Evolutionary conservation across 2,888 invertebrate species (phyloP), one percentile per base, ranked within the genome.

Genomic region (Liopterus haemorrhoidalis): DNA sequence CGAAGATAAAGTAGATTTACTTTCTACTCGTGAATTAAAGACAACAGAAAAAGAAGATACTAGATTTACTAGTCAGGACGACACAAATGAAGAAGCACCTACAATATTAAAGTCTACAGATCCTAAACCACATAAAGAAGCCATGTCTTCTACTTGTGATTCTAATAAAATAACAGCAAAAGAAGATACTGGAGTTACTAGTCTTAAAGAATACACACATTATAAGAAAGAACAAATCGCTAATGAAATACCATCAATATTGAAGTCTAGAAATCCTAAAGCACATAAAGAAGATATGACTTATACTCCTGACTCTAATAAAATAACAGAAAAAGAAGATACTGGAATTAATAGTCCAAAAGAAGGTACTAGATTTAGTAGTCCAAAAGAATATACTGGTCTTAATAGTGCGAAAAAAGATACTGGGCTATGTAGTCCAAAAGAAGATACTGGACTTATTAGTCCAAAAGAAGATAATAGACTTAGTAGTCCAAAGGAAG

Each of bases 401-500:
- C 11, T 15, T n/a, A 2, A 32, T 5, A 8, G 32, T n/a, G 20
- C n/a, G 9, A 16, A 32, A 32, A 19, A 32, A 16, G 11, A 32
- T 19, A 18, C 4, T 32, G 2, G 30, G 11, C 27, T n/a, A n/a
- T n/a, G n/a, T n/a, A n/a, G n/a, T n/a, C n/a, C n/a, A 6, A 32
- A 14, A 20, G 33, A n/a, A 19, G 22, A n/a, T 33, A 18, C 20
- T 21, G 11, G 22, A 21, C n/a, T 21, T 12, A 33, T 11, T 8
- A 16, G 22, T n/a, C 20, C 16, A 9, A 3, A 18, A 3, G 11
- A 32, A 16, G n/a, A 9, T 27, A 37, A 16, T 1, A 16, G 3
- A 37, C 14, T 36, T n/a, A n/a, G n/a, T n/a, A n/a, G n/a, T n/a
- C 14, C 2, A 24, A 16, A 37, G n/a, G 18, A 16, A 25, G 25